These are phyloP conservation scores for Cylas formicarius DNA, from an alignment of 1,140 invertebrate species.

Conservation along the genomic window DNA sequence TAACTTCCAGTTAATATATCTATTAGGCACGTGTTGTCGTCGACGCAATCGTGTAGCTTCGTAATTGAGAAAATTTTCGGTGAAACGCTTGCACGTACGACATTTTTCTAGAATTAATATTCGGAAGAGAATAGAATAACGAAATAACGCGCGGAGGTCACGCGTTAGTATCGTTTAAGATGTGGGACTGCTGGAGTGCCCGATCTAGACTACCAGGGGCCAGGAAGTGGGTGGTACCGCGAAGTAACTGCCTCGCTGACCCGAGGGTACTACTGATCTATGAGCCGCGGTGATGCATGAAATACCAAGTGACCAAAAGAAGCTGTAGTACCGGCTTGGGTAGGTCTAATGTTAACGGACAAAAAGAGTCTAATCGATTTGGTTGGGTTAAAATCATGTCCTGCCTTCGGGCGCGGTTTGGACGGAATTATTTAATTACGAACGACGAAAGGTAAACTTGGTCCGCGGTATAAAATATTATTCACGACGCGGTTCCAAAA, in stretches of 20 bases:
- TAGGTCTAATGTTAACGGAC: too few relatives aligned
- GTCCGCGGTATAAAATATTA: too few relatives aligned
- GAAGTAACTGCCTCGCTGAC: constrained; percentile 25
- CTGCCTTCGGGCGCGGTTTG: too few relatives aligned
- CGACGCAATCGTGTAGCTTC: too few relatives aligned
- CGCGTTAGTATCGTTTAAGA: constrained; percentile 17
- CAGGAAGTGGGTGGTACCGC: constrained; percentile 30
- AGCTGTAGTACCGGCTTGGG: too few relatives aligned
- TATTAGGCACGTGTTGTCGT: constrained; percentile 20
- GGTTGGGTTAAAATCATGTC: too few relatives aligned
- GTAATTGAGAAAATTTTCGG: constrained; percentile 18
- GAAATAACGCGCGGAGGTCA: constrained; percentile 15
- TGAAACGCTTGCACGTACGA: constrained; percentile 15
- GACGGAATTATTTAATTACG: too few relatives aligned
- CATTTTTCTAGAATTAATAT: constrained; percentile 2
- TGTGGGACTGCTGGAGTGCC: constrained; percentile 15
- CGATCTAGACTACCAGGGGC: constrained; percentile 19
- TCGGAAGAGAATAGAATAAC: neutral
- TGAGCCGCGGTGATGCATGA: constrained; percentile 4
- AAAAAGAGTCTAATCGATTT: too few relatives aligned
- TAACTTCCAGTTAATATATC: constrained; percentile 22
- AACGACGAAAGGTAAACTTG: too few relatives aligned
- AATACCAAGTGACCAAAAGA: too few relatives aligned
- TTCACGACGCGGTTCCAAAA: too few relatives aligned
- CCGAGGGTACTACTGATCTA: constrained; percentile 22